These are phyloP conservation scores for Arge pagana DNA, from an alignment of 2,888 invertebrate genomes.

Conservation along the genomic window DNA sequence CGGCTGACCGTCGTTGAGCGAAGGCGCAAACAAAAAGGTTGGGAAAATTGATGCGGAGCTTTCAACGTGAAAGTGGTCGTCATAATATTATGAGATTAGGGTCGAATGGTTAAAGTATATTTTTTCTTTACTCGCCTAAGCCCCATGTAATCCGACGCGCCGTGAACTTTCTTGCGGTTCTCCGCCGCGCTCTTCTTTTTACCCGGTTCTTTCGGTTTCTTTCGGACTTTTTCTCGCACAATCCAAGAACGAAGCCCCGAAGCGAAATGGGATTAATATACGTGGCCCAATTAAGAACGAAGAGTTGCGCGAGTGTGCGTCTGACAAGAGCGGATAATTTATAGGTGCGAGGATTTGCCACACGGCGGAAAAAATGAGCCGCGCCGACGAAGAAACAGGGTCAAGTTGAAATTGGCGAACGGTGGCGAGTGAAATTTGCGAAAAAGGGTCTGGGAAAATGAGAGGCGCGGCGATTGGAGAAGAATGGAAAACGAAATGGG, in stretches of 20 bases:
- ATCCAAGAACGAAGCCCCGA: slow-evolving; percentile 38
- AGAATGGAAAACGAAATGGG: neutral
- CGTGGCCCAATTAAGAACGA: slow-evolving; percentile 42
- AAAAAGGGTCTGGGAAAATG: too few species aligned
- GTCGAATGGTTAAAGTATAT: slow-evolving; percentile 3
- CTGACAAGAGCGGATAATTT: slow-evolving; percentile 34
- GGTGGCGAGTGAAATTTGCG: neutral
- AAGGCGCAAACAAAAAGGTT: too few species aligned
- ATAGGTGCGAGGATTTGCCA: slow-evolving; percentile 12
- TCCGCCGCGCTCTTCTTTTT: neutral
- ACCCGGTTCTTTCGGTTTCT: slow-evolving; percentile 14
- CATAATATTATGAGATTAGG: slow-evolving; percentile 19
- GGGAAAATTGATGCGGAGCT: neutral
- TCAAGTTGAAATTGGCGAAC: too few species aligned
- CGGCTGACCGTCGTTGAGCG: slow-evolving; percentile 15
- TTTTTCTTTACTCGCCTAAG: slow-evolving; percentile 24
- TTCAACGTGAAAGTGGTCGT: slow-evolving; percentile 5
- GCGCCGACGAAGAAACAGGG: neutral
- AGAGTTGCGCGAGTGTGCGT: slow-evolving; percentile 18
- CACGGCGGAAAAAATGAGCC: slow-evolving; percentile 9
- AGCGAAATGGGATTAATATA: slow-evolving; percentile 41
- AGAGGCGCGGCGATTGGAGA: too few species aligned
- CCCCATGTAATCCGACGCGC: slow-evolving; percentile 30
- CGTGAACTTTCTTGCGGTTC: slow-evolving; percentile 24
- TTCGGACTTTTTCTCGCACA: slow-evolving; percentile 15